A percentile compares a stretch with the other conserved stretches of the same genome.
These are phyloP conservation scores for Micronisus gabar DNA, from an alignment of 2,113 vertebrate species.

Conservation along the genomic window DNA sequence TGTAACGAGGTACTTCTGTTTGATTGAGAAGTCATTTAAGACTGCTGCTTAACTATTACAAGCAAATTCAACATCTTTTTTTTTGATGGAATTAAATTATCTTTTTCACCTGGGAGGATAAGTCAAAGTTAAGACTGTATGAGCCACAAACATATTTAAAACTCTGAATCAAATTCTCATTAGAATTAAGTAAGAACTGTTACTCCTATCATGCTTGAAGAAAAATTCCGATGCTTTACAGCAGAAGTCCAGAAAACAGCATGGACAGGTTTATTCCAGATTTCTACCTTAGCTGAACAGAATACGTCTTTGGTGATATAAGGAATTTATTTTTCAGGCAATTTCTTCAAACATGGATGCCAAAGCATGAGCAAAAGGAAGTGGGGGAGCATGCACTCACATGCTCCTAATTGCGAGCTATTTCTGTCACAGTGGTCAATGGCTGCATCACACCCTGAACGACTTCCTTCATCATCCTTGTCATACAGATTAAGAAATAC, in stretches of 20 bases:
- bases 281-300: background rate
- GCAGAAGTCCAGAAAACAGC: background rate
- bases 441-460: background rate
- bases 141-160: background rate
- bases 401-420: background rate
- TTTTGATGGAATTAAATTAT: background rate
- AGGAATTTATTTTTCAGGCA: background rate
- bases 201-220: background rate
- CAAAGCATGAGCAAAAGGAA: background rate
- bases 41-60: background rate
- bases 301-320: background rate
- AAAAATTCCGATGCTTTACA: background rate
- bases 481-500: background rate
- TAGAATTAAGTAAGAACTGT: background rate
- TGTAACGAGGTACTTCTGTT: background rate
- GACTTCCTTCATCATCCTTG: background rate
- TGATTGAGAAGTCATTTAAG: background rate
- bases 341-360: background rate
- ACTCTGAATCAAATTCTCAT: background rate
- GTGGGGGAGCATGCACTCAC: background rate
- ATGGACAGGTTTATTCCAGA: background rate
- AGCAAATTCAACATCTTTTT: background rate
- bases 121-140: background rate
- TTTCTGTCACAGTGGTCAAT: background rate
- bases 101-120: background rate